Percentiles rank a stretch among this genome's conserved stretches.
Conservation (phyloP, 2,888 invertebrate species). For the Ichneumon xanthorius region DNA sequence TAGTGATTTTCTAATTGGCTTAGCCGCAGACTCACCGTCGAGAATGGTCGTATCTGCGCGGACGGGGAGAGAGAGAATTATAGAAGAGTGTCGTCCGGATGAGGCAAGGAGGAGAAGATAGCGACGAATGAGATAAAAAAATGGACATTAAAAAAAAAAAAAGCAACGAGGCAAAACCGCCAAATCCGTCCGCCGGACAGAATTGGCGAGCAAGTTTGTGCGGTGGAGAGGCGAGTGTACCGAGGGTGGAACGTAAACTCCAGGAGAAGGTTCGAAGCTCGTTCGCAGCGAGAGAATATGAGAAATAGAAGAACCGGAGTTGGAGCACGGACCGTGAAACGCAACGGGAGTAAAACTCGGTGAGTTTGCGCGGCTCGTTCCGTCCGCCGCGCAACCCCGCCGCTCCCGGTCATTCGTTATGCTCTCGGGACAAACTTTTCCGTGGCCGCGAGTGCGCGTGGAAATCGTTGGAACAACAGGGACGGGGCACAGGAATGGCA, state of each 20-base stretch:
- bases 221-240: slow-evolving; percentile 22
- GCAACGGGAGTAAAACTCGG: slow-evolving; percentile 47
- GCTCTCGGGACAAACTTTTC: slow-evolving; percentile 65
- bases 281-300: slow-evolving; percentile 21
- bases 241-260: slow-evolving; percentile 45
- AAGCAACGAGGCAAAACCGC: slow-evolving; percentile 39
- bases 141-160: slow-evolving; percentile 27
- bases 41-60: slow-evolving; percentile 43
- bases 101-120: background rate
- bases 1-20: slow-evolving; percentile 79
- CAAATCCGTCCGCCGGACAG: slow-evolving; percentile 39
- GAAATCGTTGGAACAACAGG: slow-evolving; percentile 64
- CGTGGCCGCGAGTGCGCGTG: slow-evolving; percentile 55
- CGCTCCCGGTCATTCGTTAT: slow-evolving; percentile 52
- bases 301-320: slow-evolving; percentile 32
- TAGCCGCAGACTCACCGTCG: slow-evolving; percentile 67
- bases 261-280: slow-evolving; percentile 22
- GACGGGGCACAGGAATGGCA: slow-evolving; percentile 31
- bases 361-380: slow-evolving; percentile 44
- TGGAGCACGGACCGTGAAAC: slow-evolving; percentile 45
- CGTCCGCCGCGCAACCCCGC: background rate
- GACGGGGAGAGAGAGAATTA: slow-evolving; percentile 48
- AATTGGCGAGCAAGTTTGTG: slow-evolving; percentile 47
- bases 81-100: slow-evolving; percentile 21
- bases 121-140: slow-evolving; percentile 14